Base-by-base conservation (phyloP, 1,140 invertebrate species). In the Acarapis woodi region DNA sequence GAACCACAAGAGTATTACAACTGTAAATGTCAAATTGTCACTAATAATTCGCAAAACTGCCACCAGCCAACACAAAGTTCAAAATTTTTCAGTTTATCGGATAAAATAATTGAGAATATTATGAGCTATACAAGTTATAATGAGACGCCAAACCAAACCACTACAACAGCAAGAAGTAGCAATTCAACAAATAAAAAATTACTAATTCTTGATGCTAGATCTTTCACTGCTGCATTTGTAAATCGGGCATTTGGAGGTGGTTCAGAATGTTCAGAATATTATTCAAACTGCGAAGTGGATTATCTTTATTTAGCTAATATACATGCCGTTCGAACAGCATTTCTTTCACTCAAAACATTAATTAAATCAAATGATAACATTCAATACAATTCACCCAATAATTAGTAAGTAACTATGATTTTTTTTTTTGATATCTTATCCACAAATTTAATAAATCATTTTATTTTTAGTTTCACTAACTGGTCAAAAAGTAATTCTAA, bases 261-360 rank as follows among this genome's bases (percentile, higher is more conserved):
- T 18, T 83, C 74, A 54, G 88, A 96, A 56, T 87, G 76, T 55
- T 67, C 71, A n/a, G 76, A 82, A 54, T 87, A 88, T 63, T 94
- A 94, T 60, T 69, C 73, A 1, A 70, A 66, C 48, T 78, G 79
- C 49, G 83, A 93, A 56, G 83, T 94, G 39, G 70, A 83, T 52
- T 96, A 90, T 53, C 93, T 94, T 83, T 77, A 76, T 55, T 58
- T 96, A 52, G 75, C 82, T 34, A 96, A 96, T 57, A 94, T 96
- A 43, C 87, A 94, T 58, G 70, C 74, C 35, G 78, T 94, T 48
- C 62, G 87, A 23, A 79, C 78, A 46, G 62, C 60, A 43, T 67
- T 64, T 44, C 46, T 54, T 33, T 49, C 53, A 35, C 40, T 66
- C 2, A 43, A 63, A 19, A 65, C 67, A 35, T 55, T 88, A 0